Base-by-base conservation (phyloP, 2,113 vertebrate species). In the Sinocyclocheilus grahami region DNA sequence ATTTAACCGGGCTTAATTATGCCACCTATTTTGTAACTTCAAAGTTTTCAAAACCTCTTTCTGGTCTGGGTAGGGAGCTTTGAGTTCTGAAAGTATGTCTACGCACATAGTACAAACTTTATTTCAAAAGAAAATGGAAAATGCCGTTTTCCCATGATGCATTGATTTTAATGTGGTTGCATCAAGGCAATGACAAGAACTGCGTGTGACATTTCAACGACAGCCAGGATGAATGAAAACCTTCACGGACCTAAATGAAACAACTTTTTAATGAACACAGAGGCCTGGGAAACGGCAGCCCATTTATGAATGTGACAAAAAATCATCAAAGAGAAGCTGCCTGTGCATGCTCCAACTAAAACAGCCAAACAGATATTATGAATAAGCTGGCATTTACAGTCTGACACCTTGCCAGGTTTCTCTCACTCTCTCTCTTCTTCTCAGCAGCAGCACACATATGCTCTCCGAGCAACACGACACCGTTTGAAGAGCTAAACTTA, bases 401-500 rank as follows among this genome's bases (percentile, higher is more conserved):
- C 69, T 76, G 81, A 81, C 76, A 86, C 77, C 82, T 88, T 69
- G 85, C 87, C 87, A 88, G 69, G n/a, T 67, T 72, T 84, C 55
- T 39, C 63, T 71, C 46, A 46, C 55, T 74, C 51, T 65, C 39
- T 46, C 42, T 51, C 55, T 81, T 42, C 60, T 63, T 20, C 78
- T 24, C 78, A 20, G 20, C 58, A 60, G 75, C 39, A 86, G 39
- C 22, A 69, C 88, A 69, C 88, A 83, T 87, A 87, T 83, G 86
- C 83, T 84, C 62, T 63, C 27, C 7, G 79, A 87, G 79, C 86
- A n/a, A 12, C 14, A 7, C 30, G 13, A 3, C 78, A 79, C 82
- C 82, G 78, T 89, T 87, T 85, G 10, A 77, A 72, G 74, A 80
- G 88, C 83, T 85, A 67, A 86, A 87, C 83, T 13, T 89, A 89